Percentiles rank a stretch among this genome's conserved stretches.
Evolutionary conservation across 2,797 vertebrate species (phyloP).

Genomic region (Alectoris magna): DNA sequence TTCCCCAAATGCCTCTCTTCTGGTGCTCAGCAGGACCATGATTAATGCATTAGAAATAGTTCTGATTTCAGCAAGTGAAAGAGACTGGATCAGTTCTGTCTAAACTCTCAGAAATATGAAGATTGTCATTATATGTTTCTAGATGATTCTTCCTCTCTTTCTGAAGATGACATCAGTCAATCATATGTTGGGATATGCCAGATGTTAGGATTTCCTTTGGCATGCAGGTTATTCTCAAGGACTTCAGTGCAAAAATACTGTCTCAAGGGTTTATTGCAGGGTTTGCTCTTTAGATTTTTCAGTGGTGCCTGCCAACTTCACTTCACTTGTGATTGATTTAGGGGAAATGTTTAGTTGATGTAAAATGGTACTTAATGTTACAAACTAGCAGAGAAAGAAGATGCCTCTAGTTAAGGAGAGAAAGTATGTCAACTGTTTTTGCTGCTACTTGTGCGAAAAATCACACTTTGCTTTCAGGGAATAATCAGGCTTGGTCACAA

Average conservation of each 20-base stretch:
- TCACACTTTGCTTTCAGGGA: background rate
- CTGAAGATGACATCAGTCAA: background rate
- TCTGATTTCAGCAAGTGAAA: background rate
- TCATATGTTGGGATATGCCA: background rate
- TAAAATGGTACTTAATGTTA: background rate
- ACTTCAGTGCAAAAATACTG: background rate
- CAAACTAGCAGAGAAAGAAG: background rate
- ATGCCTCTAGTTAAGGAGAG: background rate
- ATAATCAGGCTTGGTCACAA: background rate
- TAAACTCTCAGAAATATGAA: background rate
- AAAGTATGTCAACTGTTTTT: background rate
- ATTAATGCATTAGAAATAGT: background rate
- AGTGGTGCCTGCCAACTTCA: background rate
- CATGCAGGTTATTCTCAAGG: background rate
- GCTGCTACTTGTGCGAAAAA: background rate
- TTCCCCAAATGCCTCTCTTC: background rate
- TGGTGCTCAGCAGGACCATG: background rate
- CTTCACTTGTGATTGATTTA: background rate
- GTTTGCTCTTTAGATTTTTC: background rate
- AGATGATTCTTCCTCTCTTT: background rate
- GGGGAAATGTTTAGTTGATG: fast-evolving
- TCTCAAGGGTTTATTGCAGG: background rate
- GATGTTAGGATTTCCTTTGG: background rate
- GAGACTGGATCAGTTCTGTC: background rate
- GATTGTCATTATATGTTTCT: background rate